Conservation (phyloP, 2,797 vertebrate genomes). For the Dryobates pubescens region DNA sequence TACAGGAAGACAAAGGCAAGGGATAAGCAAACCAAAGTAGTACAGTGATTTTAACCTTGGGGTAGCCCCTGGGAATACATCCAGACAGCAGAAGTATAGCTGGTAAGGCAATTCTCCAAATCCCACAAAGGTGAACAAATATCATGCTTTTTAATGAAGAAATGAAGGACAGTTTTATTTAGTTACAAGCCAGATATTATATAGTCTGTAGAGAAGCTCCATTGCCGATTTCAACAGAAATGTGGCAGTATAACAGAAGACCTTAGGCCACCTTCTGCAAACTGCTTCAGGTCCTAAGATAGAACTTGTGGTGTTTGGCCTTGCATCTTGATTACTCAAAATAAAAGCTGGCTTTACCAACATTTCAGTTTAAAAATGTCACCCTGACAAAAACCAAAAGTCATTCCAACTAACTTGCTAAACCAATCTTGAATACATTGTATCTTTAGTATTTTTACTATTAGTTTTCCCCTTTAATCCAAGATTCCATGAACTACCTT, state of each 20-base stretch:
- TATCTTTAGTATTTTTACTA: background rate
- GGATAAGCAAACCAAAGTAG: background rate
- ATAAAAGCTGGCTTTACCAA: background rate
- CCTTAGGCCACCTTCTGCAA: background rate
- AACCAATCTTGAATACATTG: background rate
- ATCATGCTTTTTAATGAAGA: background rate
- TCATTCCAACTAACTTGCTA: background rate
- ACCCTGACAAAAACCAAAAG: background rate
- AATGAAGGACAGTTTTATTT: background rate
- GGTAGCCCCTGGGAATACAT: background rate
- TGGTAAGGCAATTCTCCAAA: background rate
- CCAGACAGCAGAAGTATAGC: background rate
- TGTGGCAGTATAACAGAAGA: background rate
- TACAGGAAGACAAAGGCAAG: background rate
- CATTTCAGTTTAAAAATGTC: background rate
- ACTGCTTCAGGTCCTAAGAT: background rate
- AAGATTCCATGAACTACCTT: background rate
- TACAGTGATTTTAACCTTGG: background rate
- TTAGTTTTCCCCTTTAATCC: background rate
- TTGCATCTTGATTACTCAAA: background rate
- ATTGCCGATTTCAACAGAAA: background rate
- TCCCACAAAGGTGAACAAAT: background rate
- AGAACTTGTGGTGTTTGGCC: background rate
- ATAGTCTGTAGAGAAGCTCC: background rate
- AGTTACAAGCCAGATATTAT: background rate